phyloP scores from a whole-genome alignment of 2,797 vertebrate species.

The Chelonia mydas region DNA sequence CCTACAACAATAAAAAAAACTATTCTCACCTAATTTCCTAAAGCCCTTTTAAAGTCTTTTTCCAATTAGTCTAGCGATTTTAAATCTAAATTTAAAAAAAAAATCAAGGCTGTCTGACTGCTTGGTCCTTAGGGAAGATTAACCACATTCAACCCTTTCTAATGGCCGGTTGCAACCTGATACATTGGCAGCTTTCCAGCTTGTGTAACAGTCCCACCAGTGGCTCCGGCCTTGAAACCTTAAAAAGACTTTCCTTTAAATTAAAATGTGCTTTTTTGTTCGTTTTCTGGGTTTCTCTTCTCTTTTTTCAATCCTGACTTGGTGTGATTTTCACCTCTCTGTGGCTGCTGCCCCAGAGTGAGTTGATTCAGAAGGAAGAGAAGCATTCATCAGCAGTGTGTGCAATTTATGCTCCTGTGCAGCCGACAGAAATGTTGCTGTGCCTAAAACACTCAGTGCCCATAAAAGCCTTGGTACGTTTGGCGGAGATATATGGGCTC shows the following conservation, averaged over 20 bases:
- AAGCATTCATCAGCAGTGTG: not conserved
- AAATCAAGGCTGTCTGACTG: constrained; percentile 68
- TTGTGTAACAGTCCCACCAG: not conserved
- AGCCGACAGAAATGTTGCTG: not conserved
- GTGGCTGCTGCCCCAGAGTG: not conserved
- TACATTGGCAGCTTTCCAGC: constrained; percentile 37
- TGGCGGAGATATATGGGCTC: not conserved
- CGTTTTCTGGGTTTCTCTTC: not conserved
- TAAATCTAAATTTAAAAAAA: constrained; percentile 67
- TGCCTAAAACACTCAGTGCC: not conserved
- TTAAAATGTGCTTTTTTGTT: not conserved
- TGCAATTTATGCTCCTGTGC: not conserved
- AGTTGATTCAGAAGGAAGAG: not conserved
- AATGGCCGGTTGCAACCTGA: constrained; percentile 61
- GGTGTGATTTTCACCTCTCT: constrained; percentile 14
- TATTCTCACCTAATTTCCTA: constrained; percentile 69
- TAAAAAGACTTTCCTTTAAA: constrained; percentile 9
- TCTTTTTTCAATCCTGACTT: not conserved
- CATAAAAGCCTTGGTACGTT: not conserved
- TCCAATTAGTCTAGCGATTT: constrained; percentile 67
- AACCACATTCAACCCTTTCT: constrained; percentile 61
- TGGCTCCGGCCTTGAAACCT: not conserved
- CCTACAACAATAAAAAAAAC: constrained; percentile 51
- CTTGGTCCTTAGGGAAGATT: constrained; percentile 63
- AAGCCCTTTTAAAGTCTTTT: constrained; percentile 67